Evolutionary conservation across 1,140 invertebrate genomes (phyloP), one percentile per base, ranked within the genome.

Genomic region (Drosophila orosa): DNA sequence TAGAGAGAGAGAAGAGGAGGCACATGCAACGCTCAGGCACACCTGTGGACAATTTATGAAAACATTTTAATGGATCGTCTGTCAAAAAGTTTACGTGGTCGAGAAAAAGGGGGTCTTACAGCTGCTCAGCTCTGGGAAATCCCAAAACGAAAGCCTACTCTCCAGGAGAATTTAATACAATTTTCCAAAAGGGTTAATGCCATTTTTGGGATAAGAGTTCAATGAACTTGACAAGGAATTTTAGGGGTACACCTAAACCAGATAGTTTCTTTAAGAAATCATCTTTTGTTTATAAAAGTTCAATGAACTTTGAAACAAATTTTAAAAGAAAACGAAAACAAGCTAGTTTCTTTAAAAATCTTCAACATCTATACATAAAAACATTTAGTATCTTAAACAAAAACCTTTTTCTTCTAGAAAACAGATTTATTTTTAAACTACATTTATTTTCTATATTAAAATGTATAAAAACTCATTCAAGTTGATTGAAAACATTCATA

Each of bases 11-110:
- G 17, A 1, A 3, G 29, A 2, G 6, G 0, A 9, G 29, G 40
- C 3, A 13, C 15, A 24, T 68, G 60, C 29, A 58, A 8, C 62
- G 31, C 25, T 63, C 50, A 74, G 58, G 66, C 58, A 58, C 82
- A 85, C 74, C 81, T 84, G 82, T 69, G 72, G 72, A 67, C 56
- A 85, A 85, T 82, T 87, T 85, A 82, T 85, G 82, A 85, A 85
- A 78, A 73, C 74, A 67, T 81, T 85, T 85, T 85, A 85, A 85
- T 85, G 82, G 82, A 85, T 81, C 67, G 68, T 65, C 80, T 81
- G 81, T 85, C 81, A 86, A 61, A 68, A 77, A 68, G 72, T 85
- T 80, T 73, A 84, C 74, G 50, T 29, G 67, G 25, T 40, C 39
- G 22, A 45, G 42, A 5, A 13, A 22, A 48, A 7, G 25, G 45